phyloP scores from a whole-genome alignment of 2,888 invertebrate species.

The Horisme vitalbata region DNA sequence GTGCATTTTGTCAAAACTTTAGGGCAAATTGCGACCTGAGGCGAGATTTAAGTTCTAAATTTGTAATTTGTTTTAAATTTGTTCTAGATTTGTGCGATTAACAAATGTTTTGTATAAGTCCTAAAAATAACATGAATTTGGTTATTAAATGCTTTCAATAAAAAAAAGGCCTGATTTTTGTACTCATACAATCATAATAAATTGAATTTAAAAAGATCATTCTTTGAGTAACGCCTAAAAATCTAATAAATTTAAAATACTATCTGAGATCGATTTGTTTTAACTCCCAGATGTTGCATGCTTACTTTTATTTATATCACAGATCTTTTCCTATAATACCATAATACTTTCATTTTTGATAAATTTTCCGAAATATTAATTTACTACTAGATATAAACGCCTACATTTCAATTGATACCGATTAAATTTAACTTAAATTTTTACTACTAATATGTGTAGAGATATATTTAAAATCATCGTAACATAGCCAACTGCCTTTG shows the following conservation, averaged over 20 bases:
- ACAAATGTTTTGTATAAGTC: slow-evolving; percentile 11
- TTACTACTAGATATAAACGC: slow-evolving; percentile 54
- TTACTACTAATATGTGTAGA: slow-evolving; percentile 35
- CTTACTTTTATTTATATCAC: slow-evolving; percentile 75
- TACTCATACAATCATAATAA: slow-evolving; percentile 21
- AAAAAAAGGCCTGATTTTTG: slow-evolving; percentile 11
- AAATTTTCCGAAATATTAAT: slow-evolving; percentile 47
- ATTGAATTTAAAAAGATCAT: slow-evolving; percentile 1
- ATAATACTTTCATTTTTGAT: slow-evolving; percentile 73
- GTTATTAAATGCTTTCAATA: slow-evolving; percentile 32
- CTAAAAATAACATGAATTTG: slow-evolving; percentile 33
- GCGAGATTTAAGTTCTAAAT: too few species aligned
- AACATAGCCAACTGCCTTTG: slow-evolving; percentile 32
- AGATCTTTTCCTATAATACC: slow-evolving; percentile 75
- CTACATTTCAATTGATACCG: slow-evolving; percentile 51
- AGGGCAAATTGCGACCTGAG: too few species aligned
- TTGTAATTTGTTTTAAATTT: too few species aligned
- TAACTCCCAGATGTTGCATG: slow-evolving; percentile 71
- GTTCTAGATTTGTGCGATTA: too few species aligned
- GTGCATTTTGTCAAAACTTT: too few species aligned
- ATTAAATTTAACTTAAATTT: slow-evolving; percentile 27
- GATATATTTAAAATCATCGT: slow-evolving; percentile 42
- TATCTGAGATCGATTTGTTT: slow-evolving; percentile 69
- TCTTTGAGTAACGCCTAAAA: slow-evolving; percentile 19
- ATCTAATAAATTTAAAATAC: slow-evolving; percentile 52